A percentile compares a stretch with the other conserved stretches of the same genome.
Evolutionary conservation across 2,888 invertebrate genomes (phyloP).

Genomic region (Chrysina gloriosa): DNA sequence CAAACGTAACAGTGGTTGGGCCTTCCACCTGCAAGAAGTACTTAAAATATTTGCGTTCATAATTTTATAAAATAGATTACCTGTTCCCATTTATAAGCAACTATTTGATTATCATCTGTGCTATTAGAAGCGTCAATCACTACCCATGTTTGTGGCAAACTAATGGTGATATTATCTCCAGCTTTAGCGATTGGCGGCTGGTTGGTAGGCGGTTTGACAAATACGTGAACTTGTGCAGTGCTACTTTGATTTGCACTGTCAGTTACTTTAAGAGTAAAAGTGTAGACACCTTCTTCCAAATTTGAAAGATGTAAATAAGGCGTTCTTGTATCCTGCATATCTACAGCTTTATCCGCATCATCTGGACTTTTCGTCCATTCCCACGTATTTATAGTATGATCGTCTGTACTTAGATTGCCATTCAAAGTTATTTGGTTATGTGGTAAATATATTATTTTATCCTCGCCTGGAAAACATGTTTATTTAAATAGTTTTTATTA

Average conservation of each 20-base stretch:
- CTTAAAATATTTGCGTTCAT: neutral
- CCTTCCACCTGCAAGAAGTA: constrained; percentile 64
- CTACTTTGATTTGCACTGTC: constrained; percentile 91
- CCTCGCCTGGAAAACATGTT: constrained; percentile 72
- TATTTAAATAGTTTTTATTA: neutral
- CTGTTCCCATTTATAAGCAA: constrained; percentile 87
- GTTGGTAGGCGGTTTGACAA: constrained; percentile 91
- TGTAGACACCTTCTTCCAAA: constrained; percentile 93
- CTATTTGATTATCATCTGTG: constrained; percentile 84
- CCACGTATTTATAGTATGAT: constrained; percentile 93
- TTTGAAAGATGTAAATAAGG: constrained; percentile 88
- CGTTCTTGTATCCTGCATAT: constrained; percentile 95
- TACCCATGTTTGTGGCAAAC: constrained; percentile 85
- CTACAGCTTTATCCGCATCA: constrained; percentile 90
- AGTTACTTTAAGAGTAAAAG: constrained; percentile 91
- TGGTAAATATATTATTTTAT: constrained; percentile 90
- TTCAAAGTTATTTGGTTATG: constrained; percentile 80
- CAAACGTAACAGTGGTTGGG: constrained; percentile 71
- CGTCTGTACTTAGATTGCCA: constrained; percentile 92
- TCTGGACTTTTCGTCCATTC: constrained; percentile 94
- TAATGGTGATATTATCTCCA: constrained; percentile 76
- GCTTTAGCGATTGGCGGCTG: constrained; percentile 82
- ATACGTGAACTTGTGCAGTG: constrained; percentile 84
- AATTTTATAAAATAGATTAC: constrained; percentile 57
- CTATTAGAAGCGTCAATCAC: constrained; percentile 80